Conservation (phyloP, 2,113 vertebrate species). For the Egretta garzetta region DNA sequence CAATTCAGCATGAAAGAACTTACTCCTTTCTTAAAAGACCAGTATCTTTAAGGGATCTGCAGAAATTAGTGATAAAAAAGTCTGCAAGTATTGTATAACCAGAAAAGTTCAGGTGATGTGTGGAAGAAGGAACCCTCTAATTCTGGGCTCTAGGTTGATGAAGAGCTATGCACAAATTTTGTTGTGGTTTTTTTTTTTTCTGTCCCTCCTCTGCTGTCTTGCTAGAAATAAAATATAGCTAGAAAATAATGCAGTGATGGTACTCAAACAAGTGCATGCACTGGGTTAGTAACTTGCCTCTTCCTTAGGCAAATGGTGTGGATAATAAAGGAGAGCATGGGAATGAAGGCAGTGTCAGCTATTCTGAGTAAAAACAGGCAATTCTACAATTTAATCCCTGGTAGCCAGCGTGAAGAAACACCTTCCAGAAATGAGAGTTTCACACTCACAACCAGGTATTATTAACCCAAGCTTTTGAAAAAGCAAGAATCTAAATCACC, state of each 20-base stretch:
- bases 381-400: background rate
- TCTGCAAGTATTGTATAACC: background rate
- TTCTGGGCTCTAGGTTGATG: background rate
- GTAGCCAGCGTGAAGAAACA: background rate
- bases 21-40: background rate
- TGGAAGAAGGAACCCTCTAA: background rate
- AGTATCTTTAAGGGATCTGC: background rate
- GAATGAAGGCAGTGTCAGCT: background rate
- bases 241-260: background rate
- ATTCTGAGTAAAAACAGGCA: background rate
- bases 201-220: background rate
- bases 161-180: background rate
- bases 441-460: background rate
- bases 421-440: background rate
- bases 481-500: background rate
- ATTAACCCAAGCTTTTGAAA: background rate
- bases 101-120: background rate
- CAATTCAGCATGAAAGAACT: background rate
- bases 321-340: background rate
- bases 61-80: background rate
- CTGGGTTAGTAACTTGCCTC: background rate
- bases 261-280: background rate
- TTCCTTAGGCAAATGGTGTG: background rate
- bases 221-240: background rate
- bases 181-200: background rate